These are phyloP conservation scores for Alouatta palliata DNA, from an alignment of 2,113 vertebrate genomes.

Conservation along the genomic window DNA sequence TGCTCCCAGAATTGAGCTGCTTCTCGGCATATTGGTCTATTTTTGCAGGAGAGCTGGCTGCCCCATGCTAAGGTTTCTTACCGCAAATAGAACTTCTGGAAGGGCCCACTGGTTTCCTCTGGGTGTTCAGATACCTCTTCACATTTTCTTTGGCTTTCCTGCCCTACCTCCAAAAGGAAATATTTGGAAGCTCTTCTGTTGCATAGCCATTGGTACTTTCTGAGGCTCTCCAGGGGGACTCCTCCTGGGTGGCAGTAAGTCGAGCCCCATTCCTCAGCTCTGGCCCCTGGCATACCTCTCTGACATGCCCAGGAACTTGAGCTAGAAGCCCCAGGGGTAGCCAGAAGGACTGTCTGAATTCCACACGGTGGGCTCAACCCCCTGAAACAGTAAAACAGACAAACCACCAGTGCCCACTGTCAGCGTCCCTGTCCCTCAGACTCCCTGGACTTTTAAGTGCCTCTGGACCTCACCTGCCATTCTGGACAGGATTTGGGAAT, in stretches of 20 bases:
- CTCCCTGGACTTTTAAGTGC: background rate
- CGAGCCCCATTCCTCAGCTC: background rate
- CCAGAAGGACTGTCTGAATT: background rate
- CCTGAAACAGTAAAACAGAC: background rate
- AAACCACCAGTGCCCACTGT: background rate
- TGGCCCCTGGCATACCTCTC: background rate
- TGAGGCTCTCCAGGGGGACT: background rate
- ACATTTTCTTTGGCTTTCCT: constrained; percentile 63
- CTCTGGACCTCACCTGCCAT: background rate
- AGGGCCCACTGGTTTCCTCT: constrained; percentile 60
- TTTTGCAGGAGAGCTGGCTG: constrained; percentile 57
- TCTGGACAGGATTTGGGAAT: background rate
- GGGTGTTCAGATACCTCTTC: constrained; percentile 66
- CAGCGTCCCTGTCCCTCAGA: background rate
- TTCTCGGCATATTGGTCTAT: constrained; percentile 57
- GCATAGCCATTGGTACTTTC: background rate
- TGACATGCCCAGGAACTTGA: background rate
- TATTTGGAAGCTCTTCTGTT: constrained; percentile 47
- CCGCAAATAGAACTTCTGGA: constrained; percentile 77
- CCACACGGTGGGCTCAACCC: background rate
- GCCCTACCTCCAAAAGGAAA: constrained; percentile 36
- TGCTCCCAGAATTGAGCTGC: constrained; percentile 38
- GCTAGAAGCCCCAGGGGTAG: background rate
- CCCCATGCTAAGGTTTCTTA: constrained; percentile 68
- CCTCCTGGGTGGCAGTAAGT: background rate